These are phyloP conservation scores for Sarcophaga bullata DNA, from an alignment of 1,140 invertebrate genomes.

Conservation along the genomic window DNA sequence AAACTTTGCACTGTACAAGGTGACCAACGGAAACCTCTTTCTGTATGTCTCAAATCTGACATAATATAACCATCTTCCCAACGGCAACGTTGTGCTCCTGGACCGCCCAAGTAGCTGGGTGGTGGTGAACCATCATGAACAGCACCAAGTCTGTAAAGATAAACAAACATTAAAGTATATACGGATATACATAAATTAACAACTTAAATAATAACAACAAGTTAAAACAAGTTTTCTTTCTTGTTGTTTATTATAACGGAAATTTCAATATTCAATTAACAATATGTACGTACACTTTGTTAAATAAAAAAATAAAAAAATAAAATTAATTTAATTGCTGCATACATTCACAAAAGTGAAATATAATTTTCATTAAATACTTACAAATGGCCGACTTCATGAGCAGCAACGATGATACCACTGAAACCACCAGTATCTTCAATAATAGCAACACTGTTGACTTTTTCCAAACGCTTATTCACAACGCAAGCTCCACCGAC, in stretches of 20 bases:
- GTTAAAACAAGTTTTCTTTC: conserved; percentile 26
- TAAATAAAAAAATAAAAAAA: background rate
- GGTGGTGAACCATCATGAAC: conserved; percentile 95
- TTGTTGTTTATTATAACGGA: conserved; percentile 22
- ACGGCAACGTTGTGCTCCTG: conserved; percentile 93
- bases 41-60: conserved; percentile 93
- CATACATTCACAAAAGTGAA: no score
- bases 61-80: conserved; percentile 98
- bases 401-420: conserved; percentile 94
- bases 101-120: conserved; percentile 91
- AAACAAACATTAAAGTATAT: background rate
- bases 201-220: conserved; percentile 8
- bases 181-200: conserved; percentile 33
- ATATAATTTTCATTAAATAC: conserved; percentile 63
- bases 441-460: conserved; percentile 95
- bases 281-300: background rate
- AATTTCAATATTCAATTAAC: conserved; percentile 32
- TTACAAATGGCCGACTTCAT: conserved; percentile 97
- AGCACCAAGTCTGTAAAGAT: conserved; percentile 81
- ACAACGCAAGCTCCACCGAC: conserved; percentile 96
- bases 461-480: conserved; percentile 94
- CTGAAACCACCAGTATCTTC: conserved; percentile 96
- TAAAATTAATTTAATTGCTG: no score
- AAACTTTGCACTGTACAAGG: conserved; percentile 93
- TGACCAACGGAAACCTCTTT: conserved; percentile 94